phyloP scores from a whole-genome alignment of 2,888 invertebrate genomes.

The Esperia sulphurella region DNA sequence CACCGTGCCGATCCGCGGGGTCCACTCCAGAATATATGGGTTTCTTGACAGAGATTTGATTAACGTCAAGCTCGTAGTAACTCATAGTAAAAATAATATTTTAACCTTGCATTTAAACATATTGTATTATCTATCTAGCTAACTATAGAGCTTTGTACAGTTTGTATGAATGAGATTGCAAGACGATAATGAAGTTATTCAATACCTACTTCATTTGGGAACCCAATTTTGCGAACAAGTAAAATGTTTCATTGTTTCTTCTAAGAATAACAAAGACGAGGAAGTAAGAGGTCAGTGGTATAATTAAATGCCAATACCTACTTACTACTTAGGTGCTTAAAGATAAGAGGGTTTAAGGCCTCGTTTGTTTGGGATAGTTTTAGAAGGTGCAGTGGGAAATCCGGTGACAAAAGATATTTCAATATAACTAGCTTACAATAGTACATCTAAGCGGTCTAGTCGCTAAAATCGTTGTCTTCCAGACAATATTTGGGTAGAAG shows the following conservation, averaged over 20 bases:
- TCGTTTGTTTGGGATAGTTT: no score
- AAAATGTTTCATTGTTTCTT: neutral
- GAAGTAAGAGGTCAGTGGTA: neutral
- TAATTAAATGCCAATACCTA: slow-evolving; percentile 1
- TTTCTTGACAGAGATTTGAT: no score
- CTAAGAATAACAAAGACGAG: neutral
- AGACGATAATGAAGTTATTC: neutral
- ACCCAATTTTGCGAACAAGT: neutral
- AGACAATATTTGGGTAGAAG: no score
- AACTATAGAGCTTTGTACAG: neutral
- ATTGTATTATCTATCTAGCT: neutral
- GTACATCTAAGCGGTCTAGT: no score
- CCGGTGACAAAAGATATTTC: no score
- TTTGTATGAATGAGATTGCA: neutral
- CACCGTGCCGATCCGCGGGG: no score
- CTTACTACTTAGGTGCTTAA: neutral
- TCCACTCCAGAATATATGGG: no score
- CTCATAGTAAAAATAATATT: neutral
- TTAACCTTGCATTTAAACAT: slow-evolving; percentile 1
- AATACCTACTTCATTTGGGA: neutral
- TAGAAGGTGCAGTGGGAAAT: no score
- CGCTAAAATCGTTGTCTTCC: no score
- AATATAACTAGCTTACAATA: no score
- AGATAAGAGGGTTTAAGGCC: no score
- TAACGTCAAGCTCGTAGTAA: neutral